Evolutionary conservation across 1,140 invertebrate genomes (phyloP).

Genomic region (Aphidius gifuensis): DNA sequence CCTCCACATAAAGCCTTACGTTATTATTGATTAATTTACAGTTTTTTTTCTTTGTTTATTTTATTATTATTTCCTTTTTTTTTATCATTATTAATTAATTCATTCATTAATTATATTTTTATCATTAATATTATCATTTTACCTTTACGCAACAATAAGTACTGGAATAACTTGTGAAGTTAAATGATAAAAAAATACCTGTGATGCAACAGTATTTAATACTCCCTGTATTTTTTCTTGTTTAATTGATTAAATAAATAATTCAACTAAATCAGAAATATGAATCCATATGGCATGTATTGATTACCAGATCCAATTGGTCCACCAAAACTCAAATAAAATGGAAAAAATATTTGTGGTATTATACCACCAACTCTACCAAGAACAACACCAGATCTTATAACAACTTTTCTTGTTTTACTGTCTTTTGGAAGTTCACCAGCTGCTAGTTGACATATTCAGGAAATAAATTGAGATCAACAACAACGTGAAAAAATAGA

Average conservation of each 20-base stretch:
- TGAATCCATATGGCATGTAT: slow-evolving; percentile 96
- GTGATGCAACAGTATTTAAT: slow-evolving; percentile 86
- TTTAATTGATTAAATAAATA: slow-evolving; percentile 68
- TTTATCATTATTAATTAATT: too few relatives aligned
- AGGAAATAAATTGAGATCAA: slow-evolving; percentile 11
- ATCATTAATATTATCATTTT: neutral
- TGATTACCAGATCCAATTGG: slow-evolving; percentile 80
- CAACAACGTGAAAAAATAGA: too few relatives aligned
- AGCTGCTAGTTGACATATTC: slow-evolving; percentile 62
- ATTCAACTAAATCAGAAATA: slow-evolving; percentile 73
- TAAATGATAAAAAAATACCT: slow-evolving; percentile 45
- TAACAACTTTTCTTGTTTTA: slow-evolving; percentile 62
- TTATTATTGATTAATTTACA: slow-evolving; percentile 75
- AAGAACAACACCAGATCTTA: slow-evolving; percentile 81
- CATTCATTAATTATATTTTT: too few relatives aligned
- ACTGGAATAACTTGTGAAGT: neutral
- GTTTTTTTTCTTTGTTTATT: slow-evolving; percentile 26
- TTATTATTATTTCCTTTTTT: neutral
- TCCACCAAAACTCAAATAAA: slow-evolving; percentile 81
- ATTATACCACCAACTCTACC: slow-evolving; percentile 87
- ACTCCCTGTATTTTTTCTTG: slow-evolving; percentile 69
- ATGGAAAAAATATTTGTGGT: slow-evolving; percentile 77
- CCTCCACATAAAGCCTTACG: slow-evolving; percentile 87
- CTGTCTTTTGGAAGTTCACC: slow-evolving; percentile 58
- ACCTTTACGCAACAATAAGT: too few relatives aligned